Conservation (phyloP, 2,888 invertebrate genomes). For the Zeuzera pyrina region DNA sequence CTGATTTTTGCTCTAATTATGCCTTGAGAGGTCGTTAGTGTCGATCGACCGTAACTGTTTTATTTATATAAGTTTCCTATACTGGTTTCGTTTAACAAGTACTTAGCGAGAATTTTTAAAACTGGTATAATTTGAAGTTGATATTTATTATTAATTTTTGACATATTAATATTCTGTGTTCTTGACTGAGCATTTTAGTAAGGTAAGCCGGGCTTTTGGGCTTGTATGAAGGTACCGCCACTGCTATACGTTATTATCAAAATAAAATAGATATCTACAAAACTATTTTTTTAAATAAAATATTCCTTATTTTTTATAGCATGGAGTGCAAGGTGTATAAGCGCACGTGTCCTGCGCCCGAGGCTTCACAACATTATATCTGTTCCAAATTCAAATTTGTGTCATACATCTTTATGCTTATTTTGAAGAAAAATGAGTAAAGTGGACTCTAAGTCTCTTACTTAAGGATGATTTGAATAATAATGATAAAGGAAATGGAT, state of each 20-base stretch:
- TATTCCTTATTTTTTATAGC: constrained; percentile 33
- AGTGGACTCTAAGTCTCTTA: constrained; percentile 51
- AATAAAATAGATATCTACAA: constrained; percentile 10
- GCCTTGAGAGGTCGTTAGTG: no score
- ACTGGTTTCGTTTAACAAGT: no score
- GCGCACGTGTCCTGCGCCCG: constrained; percentile 66
- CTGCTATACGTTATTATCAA: neutral
- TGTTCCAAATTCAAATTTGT: constrained; percentile 65
- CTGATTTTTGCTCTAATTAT: no score
- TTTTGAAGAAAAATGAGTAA: constrained; percentile 35
- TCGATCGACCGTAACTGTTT: no score
- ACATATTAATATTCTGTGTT: no score
- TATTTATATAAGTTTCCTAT: no score
- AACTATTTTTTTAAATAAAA: constrained; percentile 34
- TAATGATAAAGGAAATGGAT: constrained; percentile 65
- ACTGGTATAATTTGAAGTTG: no score
- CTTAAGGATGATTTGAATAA: constrained; percentile 59
- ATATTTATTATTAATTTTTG: no score
- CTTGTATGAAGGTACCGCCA: no score
- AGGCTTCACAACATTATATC: constrained; percentile 52
- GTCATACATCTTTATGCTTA: constrained; percentile 65
- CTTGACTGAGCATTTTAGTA: no score
- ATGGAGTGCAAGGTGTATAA: constrained; percentile 58
- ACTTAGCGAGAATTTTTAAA: no score
- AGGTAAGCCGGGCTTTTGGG: no score